Conservation (phyloP, 2,797 vertebrate species). For the Melanogrammus aeglefinus region DNA sequence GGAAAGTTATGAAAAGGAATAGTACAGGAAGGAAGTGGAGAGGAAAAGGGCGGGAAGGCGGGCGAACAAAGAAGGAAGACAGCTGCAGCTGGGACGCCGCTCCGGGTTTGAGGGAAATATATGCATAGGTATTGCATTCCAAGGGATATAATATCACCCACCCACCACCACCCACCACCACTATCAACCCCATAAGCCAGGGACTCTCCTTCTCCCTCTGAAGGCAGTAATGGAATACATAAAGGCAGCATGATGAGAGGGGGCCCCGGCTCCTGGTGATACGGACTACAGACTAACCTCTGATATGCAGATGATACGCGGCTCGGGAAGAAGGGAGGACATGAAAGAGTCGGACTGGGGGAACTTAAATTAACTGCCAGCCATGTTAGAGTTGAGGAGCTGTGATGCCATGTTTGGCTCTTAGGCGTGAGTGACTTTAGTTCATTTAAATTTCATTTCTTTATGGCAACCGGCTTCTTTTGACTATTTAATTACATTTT, state of each 20-base stretch:
- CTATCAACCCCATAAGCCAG: conserved; percentile 1
- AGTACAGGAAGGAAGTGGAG: conserved; percentile 13
- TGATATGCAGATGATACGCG: conserved; percentile 53
- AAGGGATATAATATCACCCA: conserved; percentile 11
- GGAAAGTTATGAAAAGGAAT: conserved; percentile 21
- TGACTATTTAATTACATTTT: no score
- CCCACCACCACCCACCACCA: conserved; percentile 11
- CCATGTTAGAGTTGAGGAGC: not conserved
- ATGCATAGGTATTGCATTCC: conserved; percentile 43
- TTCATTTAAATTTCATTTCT: not conserved
- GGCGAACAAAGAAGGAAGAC: conserved; percentile 14
- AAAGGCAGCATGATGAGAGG: not conserved
- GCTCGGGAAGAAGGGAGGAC: conserved; percentile 37
- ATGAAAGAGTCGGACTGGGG: conserved; percentile 29
- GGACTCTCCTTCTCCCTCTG: not conserved
- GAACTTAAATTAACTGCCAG: not conserved
- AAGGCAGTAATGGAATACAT: not conserved
- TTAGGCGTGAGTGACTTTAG: not conserved
- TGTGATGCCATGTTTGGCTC: not conserved
- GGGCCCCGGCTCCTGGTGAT: conserved; percentile 31
- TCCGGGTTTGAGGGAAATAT: conserved; percentile 53
- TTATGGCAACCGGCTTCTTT: no score
- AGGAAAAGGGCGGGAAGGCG: conserved; percentile 16
- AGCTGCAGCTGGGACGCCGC: conserved; percentile 18
- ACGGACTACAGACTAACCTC: conserved; percentile 26